Percentiles rank a stretch among this genome's conserved stretches.
Evolutionary conservation across 2,888 invertebrate species (phyloP).

Genomic region (Minunthozetes semirufus): DNA sequence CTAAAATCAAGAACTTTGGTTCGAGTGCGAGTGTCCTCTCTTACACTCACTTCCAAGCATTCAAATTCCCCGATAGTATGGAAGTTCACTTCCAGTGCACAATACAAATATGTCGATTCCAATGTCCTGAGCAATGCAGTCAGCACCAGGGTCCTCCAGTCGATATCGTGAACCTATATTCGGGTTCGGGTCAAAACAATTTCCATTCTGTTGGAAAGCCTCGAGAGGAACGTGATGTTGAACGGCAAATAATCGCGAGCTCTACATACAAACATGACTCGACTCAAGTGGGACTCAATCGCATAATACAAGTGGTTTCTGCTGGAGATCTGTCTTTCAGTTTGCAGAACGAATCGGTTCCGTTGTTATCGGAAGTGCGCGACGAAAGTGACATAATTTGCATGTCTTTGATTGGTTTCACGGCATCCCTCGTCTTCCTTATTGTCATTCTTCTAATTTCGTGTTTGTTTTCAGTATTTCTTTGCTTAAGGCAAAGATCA

Average conservation of each 20-base stretch:
- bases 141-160: conserved; percentile 39
- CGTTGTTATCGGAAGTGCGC: conserved; percentile 32
- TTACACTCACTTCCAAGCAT: conserved; percentile 88
- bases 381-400: conserved; percentile 62
- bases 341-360: conserved; percentile 47
- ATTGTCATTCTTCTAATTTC: conserved; percentile 74
- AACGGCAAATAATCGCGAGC: conserved; percentile 27
- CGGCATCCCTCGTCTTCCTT: conserved; percentile 72
- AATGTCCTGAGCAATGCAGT: conserved; percentile 86
- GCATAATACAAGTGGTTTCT: conserved; percentile 62
- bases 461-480: conserved; percentile 74
- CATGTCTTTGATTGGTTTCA: conserved; percentile 90
- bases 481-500: conserved; percentile 63
- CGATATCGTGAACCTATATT: conserved; percentile 37
- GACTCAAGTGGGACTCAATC: conserved; percentile 43
- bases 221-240: conserved; percentile 42
- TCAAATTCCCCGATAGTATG: conserved; percentile 93
- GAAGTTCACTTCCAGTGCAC: conserved; percentile 93
- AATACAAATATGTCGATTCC: conserved; percentile 84
- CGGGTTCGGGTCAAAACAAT: conserved; percentile 27
- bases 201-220: conserved; percentile 38
- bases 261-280: conserved; percentile 36
- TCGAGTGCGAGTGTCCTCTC: conserved; percentile 84
- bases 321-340: conserved; percentile 80
- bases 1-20: conserved; percentile 90